These are phyloP conservation scores for Drosophila silvestris DNA, from an alignment of 2,888 invertebrate species.

Conservation along the genomic window DNA sequence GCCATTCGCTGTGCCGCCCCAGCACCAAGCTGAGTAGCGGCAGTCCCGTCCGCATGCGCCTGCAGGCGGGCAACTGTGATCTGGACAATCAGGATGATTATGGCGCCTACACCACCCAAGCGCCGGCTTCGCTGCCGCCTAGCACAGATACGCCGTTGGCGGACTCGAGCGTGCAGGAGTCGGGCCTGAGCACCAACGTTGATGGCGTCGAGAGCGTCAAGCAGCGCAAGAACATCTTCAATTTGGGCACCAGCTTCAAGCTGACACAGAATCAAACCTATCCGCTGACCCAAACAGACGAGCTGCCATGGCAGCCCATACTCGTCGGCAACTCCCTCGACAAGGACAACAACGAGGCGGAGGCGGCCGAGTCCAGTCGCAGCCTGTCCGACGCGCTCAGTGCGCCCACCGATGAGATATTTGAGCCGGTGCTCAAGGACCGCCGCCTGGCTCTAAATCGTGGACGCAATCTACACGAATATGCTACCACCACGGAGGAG, in stretches of 20 bases:
- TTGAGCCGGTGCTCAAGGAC: slow-evolving; percentile 86
- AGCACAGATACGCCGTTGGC: slow-evolving; percentile 55
- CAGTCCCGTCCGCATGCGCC: slow-evolving; percentile 89
- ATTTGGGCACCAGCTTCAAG: slow-evolving; percentile 84
- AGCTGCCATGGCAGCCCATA: slow-evolving; percentile 86
- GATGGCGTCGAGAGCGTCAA: slow-evolving; percentile 83
- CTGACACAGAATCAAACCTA: slow-evolving; percentile 80
- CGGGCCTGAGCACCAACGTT: slow-evolving; percentile 56
- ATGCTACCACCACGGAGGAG: slow-evolving; percentile 85
- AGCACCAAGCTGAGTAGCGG: slow-evolving; percentile 91
- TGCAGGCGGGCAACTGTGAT: slow-evolving; percentile 92
- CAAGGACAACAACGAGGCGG: slow-evolving; percentile 77
- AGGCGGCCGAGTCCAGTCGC: slow-evolving; percentile 82
- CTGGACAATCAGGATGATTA: slow-evolving; percentile 86
- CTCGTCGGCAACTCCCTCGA: slow-evolving; percentile 86
- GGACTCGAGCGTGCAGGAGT: slow-evolving; percentile 77
- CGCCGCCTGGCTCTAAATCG: slow-evolving; percentile 73
- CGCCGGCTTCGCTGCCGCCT: slow-evolving; percentile 29
- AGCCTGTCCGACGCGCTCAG: slow-evolving; percentile 72
- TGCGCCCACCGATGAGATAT: slow-evolving; percentile 84
- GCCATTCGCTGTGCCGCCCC: slow-evolving; percentile 92
- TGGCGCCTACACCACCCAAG: slow-evolving; percentile 73
- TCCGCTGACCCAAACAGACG: slow-evolving; percentile 76
- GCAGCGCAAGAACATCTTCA: slow-evolving; percentile 84
- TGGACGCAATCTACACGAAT: slow-evolving; percentile 80